phyloP scores from a whole-genome alignment of 2,797 vertebrate species.

The Gobionotothen gibberifrons region DNA sequence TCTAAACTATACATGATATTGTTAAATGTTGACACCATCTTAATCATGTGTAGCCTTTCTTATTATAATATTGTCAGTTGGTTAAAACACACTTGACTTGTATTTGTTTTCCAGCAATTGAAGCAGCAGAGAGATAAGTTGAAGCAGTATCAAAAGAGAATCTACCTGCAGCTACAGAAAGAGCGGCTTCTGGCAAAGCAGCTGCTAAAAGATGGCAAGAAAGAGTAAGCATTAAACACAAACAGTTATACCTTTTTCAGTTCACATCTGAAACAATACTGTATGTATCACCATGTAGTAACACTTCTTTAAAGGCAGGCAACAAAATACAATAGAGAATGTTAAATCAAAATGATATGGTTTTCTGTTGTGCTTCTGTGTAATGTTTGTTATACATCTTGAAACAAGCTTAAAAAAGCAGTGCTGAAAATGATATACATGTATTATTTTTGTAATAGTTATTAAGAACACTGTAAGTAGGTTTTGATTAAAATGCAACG shows the following conservation, averaged over 20 bases:
- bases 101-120: constrained; percentile 85
- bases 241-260: not conserved
- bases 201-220: constrained; percentile 89
- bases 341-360: not conserved
- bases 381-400: not conserved
- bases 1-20: no score
- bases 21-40: not conserved
- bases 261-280: not conserved
- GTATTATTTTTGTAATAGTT: not conserved
- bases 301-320: not conserved
- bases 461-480: not conserved
- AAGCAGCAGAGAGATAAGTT: constrained; percentile 96
- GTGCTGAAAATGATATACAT: not conserved
- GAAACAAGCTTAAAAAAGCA: not conserved
- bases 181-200: constrained; percentile 89
- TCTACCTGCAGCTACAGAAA: constrained; percentile 86
- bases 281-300: not conserved
- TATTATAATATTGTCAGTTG: no score
- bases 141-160: constrained; percentile 90
- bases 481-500: not conserved
- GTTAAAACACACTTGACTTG: not conserved
- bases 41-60: not conserved
- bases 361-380: no score
- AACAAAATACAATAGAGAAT: not conserved
- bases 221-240: constrained; percentile 85